These are phyloP conservation scores for Capitulum mitella DNA, from an alignment of 2,888 invertebrate genomes.

Conservation along the genomic window DNA sequence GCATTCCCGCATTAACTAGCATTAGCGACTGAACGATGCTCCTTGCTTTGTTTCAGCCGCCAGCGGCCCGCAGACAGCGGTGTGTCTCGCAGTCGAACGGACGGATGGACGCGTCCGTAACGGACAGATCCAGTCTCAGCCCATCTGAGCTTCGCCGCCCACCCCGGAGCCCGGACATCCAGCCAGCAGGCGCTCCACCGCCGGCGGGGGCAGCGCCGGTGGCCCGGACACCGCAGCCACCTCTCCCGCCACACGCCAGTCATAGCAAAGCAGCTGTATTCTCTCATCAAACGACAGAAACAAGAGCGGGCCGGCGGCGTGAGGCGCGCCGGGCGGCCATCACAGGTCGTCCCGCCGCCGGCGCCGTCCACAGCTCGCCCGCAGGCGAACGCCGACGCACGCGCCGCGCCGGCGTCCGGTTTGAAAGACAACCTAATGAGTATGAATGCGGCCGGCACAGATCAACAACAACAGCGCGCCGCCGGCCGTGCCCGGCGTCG, in stretches of 20 bases:
- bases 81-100: too few relatives aligned
- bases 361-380: not conserved
- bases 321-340: not conserved
- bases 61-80: too few relatives aligned
- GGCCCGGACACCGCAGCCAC: not conserved
- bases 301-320: not conserved
- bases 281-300: constrained; percentile 11
- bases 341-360: not conserved
- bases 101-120: too few relatives aligned
- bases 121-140: too few relatives aligned
- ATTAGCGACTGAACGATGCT: too few relatives aligned
- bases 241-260: not conserved
- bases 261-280: constrained; percentile 15
- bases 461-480: not conserved
- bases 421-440: constrained; percentile 23
- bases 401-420: not conserved
- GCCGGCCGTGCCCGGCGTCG: not conserved
- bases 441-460: not conserved
- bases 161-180: too few relatives aligned
- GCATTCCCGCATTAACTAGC: too few relatives aligned
- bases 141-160: too few relatives aligned
- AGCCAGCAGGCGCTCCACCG: too few relatives aligned
- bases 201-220: too few relatives aligned
- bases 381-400: not conserved
- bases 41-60: too few relatives aligned